Evolutionary conservation across 2,797 vertebrate species (phyloP).

Genomic region (Acrocephalus scirpaceus): DNA sequence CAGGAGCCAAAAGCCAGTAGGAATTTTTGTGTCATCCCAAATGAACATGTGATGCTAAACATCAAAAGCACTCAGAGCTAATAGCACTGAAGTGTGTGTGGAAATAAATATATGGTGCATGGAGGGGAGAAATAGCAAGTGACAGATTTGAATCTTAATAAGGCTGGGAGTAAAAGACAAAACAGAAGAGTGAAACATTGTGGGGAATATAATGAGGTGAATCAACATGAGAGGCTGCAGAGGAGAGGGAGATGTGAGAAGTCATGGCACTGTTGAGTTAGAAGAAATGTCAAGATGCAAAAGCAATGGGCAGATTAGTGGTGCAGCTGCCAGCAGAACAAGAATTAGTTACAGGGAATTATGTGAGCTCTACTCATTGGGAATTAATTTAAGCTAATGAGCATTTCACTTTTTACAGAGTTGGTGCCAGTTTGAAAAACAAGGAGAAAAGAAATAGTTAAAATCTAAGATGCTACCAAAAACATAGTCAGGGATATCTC

Average conservation of each 20-base stretch:
- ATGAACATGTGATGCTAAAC: too few relatives aligned
- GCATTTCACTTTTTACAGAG: background rate
- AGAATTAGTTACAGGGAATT: conserved; percentile 13
- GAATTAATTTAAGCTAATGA: conserved; percentile 8
- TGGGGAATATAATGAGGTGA: background rate
- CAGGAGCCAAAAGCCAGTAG: too few relatives aligned
- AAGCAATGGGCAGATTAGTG: background rate
- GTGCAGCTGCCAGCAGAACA: background rate
- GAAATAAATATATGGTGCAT: too few relatives aligned
- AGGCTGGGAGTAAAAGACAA: background rate
- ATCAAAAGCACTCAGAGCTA: too few relatives aligned
- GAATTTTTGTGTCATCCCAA: too few relatives aligned
- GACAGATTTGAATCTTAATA: too few relatives aligned
- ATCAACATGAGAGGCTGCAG: background rate
- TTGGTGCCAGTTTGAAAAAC: background rate
- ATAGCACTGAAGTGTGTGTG: too few relatives aligned
- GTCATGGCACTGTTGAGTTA: background rate
- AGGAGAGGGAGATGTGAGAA: background rate
- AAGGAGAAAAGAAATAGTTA: background rate
- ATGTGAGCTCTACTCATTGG: background rate
- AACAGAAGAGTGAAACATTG: background rate
- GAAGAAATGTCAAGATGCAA: background rate
- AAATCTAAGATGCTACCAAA: background rate
- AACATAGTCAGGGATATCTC: background rate
- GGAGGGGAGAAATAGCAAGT: too few relatives aligned